Conservation (phyloP, 2,113 vertebrate species). For the Hirundichthys speculiger region DNA sequence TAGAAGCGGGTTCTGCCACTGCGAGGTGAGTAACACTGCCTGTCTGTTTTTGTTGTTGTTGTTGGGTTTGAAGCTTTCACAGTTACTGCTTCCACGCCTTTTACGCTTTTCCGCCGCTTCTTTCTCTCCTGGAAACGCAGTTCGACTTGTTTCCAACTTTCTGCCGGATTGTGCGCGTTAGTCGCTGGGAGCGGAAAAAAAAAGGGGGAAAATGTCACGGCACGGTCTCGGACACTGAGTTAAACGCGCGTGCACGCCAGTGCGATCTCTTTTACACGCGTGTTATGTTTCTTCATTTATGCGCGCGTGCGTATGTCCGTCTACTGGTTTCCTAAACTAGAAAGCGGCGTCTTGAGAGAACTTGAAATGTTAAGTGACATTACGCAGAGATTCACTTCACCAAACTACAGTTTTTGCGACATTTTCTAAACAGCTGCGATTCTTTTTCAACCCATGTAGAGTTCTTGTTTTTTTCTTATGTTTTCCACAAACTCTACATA, state of each 20-base stretch:
- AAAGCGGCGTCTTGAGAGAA: conserved; percentile 36
- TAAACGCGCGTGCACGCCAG: conserved; percentile 19
- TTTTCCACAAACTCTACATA: too few relatives aligned
- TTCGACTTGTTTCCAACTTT: conserved; percentile 57
- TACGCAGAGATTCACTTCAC: conserved; percentile 21
- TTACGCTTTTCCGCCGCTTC: conserved; percentile 15
- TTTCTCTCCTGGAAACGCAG: conserved; percentile 14
- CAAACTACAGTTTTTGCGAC: not conserved
- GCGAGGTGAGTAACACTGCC: conserved; percentile 82
- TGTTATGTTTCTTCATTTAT: not conserved
- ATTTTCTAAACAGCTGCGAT: too few relatives aligned
- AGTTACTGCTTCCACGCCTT: conserved; percentile 38
- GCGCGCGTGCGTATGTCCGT: conserved; percentile 9
- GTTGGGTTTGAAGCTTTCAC: conserved; percentile 45
- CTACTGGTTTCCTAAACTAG: conserved; percentile 21
- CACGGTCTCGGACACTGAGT: conserved; percentile 38
- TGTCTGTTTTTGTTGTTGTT: conserved; percentile 48
- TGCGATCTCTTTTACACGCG: conserved; percentile 9
- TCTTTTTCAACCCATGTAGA: too few relatives aligned
- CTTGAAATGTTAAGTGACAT: conserved; percentile 38
- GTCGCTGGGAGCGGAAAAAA: not conserved
- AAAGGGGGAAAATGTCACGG: conserved; percentile 23
- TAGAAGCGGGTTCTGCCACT: conserved; percentile 75
- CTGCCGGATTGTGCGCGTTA: conserved; percentile 22
- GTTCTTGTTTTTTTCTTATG: too few relatives aligned